A percentile compares a stretch with the other conserved stretches of the same genome.
Conservation (phyloP, 2,113 vertebrate genomes). For the Gasterosteus nipponicus region DNA sequence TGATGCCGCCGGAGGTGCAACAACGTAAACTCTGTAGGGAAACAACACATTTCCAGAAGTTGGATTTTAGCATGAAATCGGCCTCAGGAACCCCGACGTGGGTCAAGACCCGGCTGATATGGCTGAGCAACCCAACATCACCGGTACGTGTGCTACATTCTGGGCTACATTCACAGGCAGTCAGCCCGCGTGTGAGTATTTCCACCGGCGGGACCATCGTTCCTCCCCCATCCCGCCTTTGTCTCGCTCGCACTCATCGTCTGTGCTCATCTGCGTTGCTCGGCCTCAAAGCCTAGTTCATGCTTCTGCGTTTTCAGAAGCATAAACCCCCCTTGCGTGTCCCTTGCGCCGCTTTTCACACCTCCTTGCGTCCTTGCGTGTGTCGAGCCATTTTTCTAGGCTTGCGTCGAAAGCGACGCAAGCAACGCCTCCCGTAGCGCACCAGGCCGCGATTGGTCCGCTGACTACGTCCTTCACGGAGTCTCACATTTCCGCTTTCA, state of each 20-base stretch:
- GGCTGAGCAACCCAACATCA: conserved; percentile 14
- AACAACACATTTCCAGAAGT: not conserved
- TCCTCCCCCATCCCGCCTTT: conserved; percentile 26
- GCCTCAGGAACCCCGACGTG: not conserved
- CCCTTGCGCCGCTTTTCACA: too few relatives aligned
- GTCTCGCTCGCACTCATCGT: conserved; percentile 50
- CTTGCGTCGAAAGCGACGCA: too few relatives aligned
- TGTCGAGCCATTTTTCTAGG: too few relatives aligned
- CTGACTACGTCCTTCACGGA: too few relatives aligned
- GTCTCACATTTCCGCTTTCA: too few relatives aligned
- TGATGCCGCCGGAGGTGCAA: not conserved
- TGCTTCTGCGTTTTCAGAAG: too few relatives aligned
- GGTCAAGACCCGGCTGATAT: conserved; percentile 23
- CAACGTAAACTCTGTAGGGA: not conserved
- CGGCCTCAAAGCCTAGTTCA: not conserved
- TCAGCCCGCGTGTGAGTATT: conserved; percentile 49
- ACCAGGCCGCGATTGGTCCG: too few relatives aligned
- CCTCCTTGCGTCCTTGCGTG: too few relatives aligned
- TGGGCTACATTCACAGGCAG: not conserved
- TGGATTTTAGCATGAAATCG: conserved; percentile 7
- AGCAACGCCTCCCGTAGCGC: too few relatives aligned
- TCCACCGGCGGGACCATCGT: conserved; percentile 40
- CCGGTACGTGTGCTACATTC: conserved; percentile 22
- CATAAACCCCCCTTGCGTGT: too few relatives aligned
- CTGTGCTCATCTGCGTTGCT: conserved; percentile 45